Conservation (phyloP, 2,113 vertebrate genomes). For the Carollia perspicillata region DNA sequence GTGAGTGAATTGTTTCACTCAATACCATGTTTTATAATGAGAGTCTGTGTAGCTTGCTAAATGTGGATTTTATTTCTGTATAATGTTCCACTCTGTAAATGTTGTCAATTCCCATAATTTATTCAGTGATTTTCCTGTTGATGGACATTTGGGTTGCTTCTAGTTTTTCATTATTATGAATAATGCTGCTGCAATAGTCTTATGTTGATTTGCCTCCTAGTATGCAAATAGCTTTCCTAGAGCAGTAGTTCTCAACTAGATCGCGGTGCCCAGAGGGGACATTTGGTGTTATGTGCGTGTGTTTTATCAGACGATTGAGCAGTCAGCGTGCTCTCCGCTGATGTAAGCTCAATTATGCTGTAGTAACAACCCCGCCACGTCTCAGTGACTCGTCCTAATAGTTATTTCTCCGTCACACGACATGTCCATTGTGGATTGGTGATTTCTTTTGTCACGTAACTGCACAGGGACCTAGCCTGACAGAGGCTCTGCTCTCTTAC, state of each 20-base stretch:
- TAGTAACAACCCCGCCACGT: neutral
- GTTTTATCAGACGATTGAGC: neutral
- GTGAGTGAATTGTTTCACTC: neutral
- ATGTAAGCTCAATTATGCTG: neutral
- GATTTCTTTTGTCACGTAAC: neutral
- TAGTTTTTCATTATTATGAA: conserved; percentile 25
- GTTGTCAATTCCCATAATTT: neutral
- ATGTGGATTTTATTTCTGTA: neutral
- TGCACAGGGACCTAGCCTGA: neutral
- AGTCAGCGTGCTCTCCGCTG: neutral
- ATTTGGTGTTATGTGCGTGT: neutral
- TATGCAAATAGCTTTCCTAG: neutral
- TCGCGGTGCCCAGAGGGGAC: neutral
- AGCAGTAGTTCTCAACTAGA: neutral
- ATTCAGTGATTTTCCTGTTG: neutral
- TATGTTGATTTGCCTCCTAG: neutral
- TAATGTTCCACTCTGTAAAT: neutral
- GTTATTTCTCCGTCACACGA: neutral
- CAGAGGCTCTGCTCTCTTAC: neutral
- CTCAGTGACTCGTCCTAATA: neutral
- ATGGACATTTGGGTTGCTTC: conserved; percentile 6
- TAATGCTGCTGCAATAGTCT: neutral
- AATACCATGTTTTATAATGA: neutral
- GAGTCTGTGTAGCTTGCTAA: neutral
- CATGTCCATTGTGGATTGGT: neutral